Percentiles rank a stretch among this genome's conserved stretches.
These are phyloP conservation scores for Tretioscincus oriximinensis DNA, from an alignment of 2,113 vertebrate species.

Conservation along the genomic window DNA sequence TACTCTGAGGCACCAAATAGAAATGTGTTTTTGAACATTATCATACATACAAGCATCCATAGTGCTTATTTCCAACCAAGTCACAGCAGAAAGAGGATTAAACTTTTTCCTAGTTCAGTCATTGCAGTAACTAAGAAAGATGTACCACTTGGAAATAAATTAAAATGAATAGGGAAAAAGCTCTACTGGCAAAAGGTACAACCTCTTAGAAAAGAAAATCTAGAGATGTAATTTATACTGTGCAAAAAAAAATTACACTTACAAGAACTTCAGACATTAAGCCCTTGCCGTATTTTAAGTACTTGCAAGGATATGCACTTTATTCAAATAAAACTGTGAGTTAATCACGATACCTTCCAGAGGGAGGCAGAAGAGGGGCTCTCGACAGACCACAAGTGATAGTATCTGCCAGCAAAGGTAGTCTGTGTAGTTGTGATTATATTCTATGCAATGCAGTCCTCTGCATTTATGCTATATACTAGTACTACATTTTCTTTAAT, in stretches of 20 bases:
- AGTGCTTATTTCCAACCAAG: background rate
- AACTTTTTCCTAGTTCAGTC: background rate
- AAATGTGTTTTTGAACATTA: background rate
- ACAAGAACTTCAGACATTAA: background rate
- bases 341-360: constrained; percentile 40
- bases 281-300: background rate
- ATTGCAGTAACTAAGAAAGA: background rate
- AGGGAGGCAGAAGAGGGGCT: constrained; percentile 32
- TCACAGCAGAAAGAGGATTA: background rate
- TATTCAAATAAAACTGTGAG: background rate
- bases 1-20: background rate
- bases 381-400: background rate
- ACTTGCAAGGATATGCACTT: accelerated
- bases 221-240: background rate
- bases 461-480: background rate
- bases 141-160: background rate
- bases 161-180: background rate
- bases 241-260: background rate
- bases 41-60: background rate
- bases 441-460: background rate
- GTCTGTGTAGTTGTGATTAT: background rate
- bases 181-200: background rate
- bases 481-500: background rate
- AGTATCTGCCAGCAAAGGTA: background rate
- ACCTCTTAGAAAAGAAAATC: background rate